Base-by-base conservation (phyloP, 2,888 invertebrate genomes). In the Clivina fossor region DNA sequence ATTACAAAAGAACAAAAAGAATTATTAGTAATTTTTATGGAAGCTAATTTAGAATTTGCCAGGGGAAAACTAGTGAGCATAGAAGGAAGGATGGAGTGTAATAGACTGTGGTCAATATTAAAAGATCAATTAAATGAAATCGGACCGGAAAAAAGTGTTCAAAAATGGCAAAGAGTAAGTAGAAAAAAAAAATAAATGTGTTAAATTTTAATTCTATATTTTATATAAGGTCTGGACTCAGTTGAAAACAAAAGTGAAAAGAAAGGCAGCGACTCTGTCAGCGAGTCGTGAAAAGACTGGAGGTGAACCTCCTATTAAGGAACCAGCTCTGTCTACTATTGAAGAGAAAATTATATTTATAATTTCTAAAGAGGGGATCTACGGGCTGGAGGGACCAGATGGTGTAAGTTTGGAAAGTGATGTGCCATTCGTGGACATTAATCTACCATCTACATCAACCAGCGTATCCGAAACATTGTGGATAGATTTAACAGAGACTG, bases 291-390 rank as follows among this genome's bases (percentile, higher is more conserved):
- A 5, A 16, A 7, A 7, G 7, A 26, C 5, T 26, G 26, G 26
- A 5, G 8, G 26, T 7, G 8, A 26, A 7, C 37, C 37, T 3
- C n/a, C n/a, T n/a, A n/a, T n/a, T n/a, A n/a, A n/a, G n/a, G n/a
- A n/a, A n/a, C n/a, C n/a, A n/a, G n/a, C n/a, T n/a, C 9, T 37
- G 18, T 18, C 37, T 11, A 19, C 15, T 37, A 18, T 37, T 7
- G 37, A 37, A n/a, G 37, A 37, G 37, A 37, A 37, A n/a, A 16
- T 37, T 13, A 16, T 37, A 3, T 37, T 37, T 16, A 37, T 37
- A 37, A 37, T 15, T 3, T 37, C 37, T 4, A 37, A 37, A 13
- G 37, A 37, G n/a, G 16, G n/a, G 13, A 19, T 8, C 13, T 4
- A 9, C 11, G 33, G 33, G 13, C 13, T 33, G 8, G 7, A 26